Evolutionary conservation across 2,113 vertebrate species (phyloP), one percentile per base, ranked within the genome.

Genomic region (Mirounga angustirostris): DNA sequence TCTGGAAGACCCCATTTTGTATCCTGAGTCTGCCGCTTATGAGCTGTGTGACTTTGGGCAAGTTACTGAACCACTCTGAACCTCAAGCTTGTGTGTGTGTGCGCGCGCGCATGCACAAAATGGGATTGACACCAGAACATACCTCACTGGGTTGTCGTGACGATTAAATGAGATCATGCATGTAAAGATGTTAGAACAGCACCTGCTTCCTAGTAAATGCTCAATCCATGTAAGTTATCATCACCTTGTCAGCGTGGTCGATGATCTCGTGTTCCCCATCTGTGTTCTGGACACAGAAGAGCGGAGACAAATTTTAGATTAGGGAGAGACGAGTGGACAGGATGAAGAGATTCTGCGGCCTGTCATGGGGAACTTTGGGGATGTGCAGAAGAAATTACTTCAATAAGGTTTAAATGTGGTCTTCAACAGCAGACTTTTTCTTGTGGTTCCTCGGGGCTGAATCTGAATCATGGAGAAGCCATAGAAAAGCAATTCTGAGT

Each of bases 1-100:
- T 74, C 26, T 67, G 52, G 40, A 96, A n/a, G 0, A 0, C 2
- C 21, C 0, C 0, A 69, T 22, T 52, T 65, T 86, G 91, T 28
- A 81, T 69, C 16, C 50, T 52, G 58, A n/a, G 19, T 88, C 83
- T 85, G 58, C 50, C n/a, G 21, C 65, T 76, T 76, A 19, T 0
- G 22, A 61, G 15, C 59, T 95, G 28, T 79, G 86, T 59, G 87
- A 80, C 33, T 50, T 76, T 7, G 0, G 1, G 8, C 59, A 95
- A 93, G 58, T 18, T 36, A 73, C 59, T 91, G 22, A 19, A 69
- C 19, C 8, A 16, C 67, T 83, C 59, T 18, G 40, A 91, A 59
- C 21, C 74, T 87, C 59, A 59, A 28, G 46, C 46, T 46, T 46
- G 46, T 46, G 46, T 46, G 46, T 1, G 46, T 7, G 40, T 4